A percentile compares a stretch with the other conserved stretches of the same genome.
Conservation (phyloP, 2,888 invertebrate species). For the Folsomia manolachei region DNA sequence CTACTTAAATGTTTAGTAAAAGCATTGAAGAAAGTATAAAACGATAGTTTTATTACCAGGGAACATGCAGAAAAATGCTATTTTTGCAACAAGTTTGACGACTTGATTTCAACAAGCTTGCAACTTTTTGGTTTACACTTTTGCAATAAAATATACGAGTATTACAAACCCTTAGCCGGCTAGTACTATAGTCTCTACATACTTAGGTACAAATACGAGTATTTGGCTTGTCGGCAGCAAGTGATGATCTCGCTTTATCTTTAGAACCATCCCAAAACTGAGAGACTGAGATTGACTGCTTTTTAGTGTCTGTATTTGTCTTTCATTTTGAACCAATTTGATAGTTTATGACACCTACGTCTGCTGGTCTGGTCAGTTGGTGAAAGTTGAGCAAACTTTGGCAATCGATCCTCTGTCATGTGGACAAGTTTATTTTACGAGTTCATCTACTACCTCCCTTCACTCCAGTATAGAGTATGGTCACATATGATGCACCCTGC, state of each 20-base stretch:
- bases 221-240: background rate
- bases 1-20: too few species aligned
- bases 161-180: too few species aligned
- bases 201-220: too few species aligned
- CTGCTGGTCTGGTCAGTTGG: slow-evolving; percentile 21
- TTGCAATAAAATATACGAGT: background rate
- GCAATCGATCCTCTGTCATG: background rate
- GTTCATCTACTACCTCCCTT: background rate
- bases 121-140: background rate
- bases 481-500: too few species aligned
- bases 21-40: too few species aligned
- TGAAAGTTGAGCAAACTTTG: background rate
- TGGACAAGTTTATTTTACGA: background rate
- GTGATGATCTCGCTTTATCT: slow-evolving; percentile 6
- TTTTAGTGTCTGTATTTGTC: slow-evolving; percentile 24
- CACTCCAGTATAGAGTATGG: too few species aligned
- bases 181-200: background rate
- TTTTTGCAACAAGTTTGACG: background rate
- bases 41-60: too few species aligned
- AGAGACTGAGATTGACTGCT: background rate
- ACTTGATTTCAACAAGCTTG: background rate
- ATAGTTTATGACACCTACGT: slow-evolving; percentile 32
- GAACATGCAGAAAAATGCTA: background rate
- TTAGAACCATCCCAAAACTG: background rate
- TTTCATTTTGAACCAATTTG: slow-evolving; percentile 45